These are phyloP conservation scores for Gallinago jamesoni DNA, from an alignment of 2,113 vertebrate genomes.

Conservation along the genomic window DNA sequence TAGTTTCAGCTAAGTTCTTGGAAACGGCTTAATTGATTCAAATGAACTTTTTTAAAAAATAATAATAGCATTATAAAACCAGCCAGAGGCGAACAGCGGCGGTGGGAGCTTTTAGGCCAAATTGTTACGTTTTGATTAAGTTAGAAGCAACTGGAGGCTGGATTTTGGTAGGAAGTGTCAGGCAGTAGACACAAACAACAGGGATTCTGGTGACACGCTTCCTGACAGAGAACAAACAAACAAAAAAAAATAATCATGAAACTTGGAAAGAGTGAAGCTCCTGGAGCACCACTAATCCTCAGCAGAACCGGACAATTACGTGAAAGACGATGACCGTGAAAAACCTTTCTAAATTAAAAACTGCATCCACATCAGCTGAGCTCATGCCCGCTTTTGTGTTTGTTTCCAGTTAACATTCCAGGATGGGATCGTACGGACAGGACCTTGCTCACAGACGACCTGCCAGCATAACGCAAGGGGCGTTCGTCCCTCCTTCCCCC, in stretches of 20 bases:
- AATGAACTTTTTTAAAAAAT: not conserved
- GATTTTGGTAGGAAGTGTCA: not conserved
- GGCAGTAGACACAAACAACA: slow-evolving; percentile 17
- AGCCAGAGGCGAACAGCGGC: not conserved
- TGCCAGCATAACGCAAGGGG: fast-evolving
- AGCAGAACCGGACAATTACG: not conserved
- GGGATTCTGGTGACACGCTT: not conserved
- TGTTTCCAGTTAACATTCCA: slow-evolving; percentile 21
- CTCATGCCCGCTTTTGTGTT: not conserved
- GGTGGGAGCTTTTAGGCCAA: not conserved
- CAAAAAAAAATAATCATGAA: not conserved
- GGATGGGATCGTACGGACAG: not conserved
- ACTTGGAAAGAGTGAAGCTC: not conserved
- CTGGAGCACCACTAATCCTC: not conserved
- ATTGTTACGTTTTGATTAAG: not conserved
- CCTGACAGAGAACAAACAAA: not conserved
- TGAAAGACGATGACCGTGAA: slow-evolving; percentile 28
- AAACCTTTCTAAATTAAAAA: slow-evolving; percentile 32
- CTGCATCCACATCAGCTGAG: not conserved
- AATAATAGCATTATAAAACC: not conserved
- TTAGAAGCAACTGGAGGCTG: not conserved
- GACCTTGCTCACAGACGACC: not conserved
- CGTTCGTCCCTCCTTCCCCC: fast-evolving
- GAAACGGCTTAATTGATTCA: slow-evolving; percentile 3
- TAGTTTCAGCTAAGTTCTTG: not conserved